Base-by-base conservation (phyloP, 2,113 vertebrate genomes). In the Austrofundulus limnaeus region DNA sequence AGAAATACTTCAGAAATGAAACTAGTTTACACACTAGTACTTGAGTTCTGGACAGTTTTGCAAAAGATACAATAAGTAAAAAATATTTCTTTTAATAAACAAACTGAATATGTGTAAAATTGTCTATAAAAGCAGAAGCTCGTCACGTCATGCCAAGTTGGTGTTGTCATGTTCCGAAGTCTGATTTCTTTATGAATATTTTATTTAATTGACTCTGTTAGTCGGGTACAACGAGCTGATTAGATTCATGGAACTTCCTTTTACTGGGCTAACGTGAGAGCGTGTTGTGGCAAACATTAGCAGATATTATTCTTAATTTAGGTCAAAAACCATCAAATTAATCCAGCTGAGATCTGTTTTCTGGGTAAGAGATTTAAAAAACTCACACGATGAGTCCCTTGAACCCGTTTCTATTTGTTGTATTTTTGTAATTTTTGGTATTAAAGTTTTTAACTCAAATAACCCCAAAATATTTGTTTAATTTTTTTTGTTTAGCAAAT, bases 161-260 rank as follows among this genome's bases (percentile, higher is more conserved):
- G 10, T 13, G 46, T n/a, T 3, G 9, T 31, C 4, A 52, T 31
- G 17, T 31, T 2, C 49, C 41, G 39, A 20, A 57, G 45, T 21
- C 69, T 64, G 69, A 76, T 55, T 60, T 24, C 13, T 63, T 65
- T 57, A 77, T 71, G 50, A 11, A 11, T 23, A 14, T 41, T 81
- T 78, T 54, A 66, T 46, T 46, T 57, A 75, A 67, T 67, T 50
- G 0, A 2, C 51, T 55, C 64, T 17, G 83, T 79, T 69, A 52
- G 11, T 41, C 54, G 64, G 12, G 16, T 43, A 66, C 72, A 2
- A 9, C 11, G 20, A 58, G 19, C 38, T 59, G 61, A 52, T 57
- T 59, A 16, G 20, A 51, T 14, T 70, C 15, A 48, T 49, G 23
- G 45, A 66, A 24, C 16, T 24, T 23, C 24, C 45, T 37, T 19